These are phyloP conservation scores for Aegotheles bennettii DNA, from an alignment of 2,113 vertebrate genomes.

Conservation along the genomic window DNA sequence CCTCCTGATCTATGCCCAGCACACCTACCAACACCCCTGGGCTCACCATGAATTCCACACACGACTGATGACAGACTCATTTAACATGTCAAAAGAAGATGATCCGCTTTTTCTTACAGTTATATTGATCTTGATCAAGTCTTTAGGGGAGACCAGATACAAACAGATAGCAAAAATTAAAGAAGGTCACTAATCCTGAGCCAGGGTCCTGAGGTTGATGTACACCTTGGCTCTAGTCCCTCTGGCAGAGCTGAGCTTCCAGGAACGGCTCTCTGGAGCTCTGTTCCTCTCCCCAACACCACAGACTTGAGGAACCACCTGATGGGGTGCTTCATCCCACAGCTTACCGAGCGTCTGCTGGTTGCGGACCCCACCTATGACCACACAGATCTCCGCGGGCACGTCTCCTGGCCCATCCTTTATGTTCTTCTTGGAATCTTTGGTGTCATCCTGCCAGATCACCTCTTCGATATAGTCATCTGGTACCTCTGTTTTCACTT, in stretches of 20 bases:
- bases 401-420: conserved; percentile 78
- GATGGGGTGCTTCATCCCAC: fast-evolving
- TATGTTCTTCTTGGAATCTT: conserved; percentile 79
- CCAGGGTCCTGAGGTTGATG: not conserved
- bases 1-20: not conserved
- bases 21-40: not conserved
- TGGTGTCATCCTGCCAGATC: conserved; percentile 79
- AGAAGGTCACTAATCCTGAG: not conserved
- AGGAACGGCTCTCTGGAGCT: not conserved
- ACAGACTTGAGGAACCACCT: fast-evolving
- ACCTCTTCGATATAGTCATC: conserved; percentile 78
- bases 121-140: not conserved
- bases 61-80: not conserved
- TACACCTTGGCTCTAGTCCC: not conserved
- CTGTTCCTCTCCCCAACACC: not conserved
- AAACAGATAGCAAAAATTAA: not conserved
- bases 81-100: not conserved
- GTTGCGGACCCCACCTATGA: conserved; percentile 89
- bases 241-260: not conserved
- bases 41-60: not conserved
- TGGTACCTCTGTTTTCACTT: conserved; percentile 82
- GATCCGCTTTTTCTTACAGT: not conserved
- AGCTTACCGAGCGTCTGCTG: conserved; percentile 89
- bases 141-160: not conserved
- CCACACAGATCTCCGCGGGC: conserved; percentile 95